A percentile compares a stretch with the other conserved stretches of the same genome.
phyloP scores from a whole-genome alignment of 2,113 vertebrate genomes.

The Cyphomyrus plagiostoma region DNA sequence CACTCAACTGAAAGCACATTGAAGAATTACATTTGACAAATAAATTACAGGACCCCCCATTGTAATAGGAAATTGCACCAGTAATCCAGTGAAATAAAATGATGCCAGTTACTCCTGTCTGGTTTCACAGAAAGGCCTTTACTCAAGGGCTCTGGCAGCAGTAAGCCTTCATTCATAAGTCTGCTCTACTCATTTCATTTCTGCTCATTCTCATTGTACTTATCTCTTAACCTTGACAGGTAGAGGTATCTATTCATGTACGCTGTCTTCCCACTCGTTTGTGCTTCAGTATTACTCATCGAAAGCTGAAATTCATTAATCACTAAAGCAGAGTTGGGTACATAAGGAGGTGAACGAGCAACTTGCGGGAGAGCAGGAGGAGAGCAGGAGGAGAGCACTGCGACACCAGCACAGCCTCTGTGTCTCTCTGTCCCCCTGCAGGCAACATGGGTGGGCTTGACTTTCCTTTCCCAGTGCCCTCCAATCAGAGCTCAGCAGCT shows the following conservation, averaged over 20 bases:
- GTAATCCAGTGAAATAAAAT: background rate
- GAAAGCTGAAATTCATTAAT: background rate
- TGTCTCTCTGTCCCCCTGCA: conserved; percentile 58
- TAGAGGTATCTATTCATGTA: background rate
- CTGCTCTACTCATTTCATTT: background rate
- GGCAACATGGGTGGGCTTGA: conserved; percentile 65
- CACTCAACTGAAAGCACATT: background rate
- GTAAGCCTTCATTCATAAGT: background rate
- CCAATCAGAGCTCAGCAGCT: conserved; percentile 65
- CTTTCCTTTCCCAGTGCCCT: conserved; percentile 69
- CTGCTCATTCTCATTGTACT: background rate
- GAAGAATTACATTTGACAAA: background rate
- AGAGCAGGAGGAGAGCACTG: background rate
- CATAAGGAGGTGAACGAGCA: background rate
- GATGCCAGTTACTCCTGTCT: background rate
- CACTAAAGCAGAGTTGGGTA: background rate
- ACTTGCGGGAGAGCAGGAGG: background rate
- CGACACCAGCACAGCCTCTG: conserved; percentile 30
- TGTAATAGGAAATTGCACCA: background rate
- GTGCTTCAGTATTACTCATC: background rate
- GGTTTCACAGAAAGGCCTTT: background rate
- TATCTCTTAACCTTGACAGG: background rate
- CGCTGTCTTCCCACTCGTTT: background rate
- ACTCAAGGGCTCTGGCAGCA: background rate
- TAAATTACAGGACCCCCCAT: background rate